Conservation (phyloP, 2,888 invertebrate genomes). For the Drosophila nr. fundita region DNA sequence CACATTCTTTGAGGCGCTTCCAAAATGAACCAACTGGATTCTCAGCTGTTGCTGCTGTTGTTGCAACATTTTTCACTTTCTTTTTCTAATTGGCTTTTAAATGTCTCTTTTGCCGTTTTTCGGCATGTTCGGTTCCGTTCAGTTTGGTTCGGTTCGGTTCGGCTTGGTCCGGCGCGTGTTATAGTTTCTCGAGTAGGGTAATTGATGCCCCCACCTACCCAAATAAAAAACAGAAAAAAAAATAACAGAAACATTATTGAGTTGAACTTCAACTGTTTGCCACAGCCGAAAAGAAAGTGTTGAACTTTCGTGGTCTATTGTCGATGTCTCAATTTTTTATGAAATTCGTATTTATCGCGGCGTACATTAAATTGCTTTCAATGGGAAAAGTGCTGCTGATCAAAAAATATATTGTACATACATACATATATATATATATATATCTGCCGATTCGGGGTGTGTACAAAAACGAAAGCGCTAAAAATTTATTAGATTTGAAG, state of each 20-base stretch:
- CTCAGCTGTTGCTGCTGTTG: conserved; percentile 27
- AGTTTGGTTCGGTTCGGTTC: conserved; percentile 4
- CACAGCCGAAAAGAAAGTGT: conserved; percentile 65
- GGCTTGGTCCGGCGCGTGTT: conserved; percentile 11
- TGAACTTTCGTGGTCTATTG: conserved; percentile 59
- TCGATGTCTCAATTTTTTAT: conserved; percentile 63
- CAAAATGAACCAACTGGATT: conserved; percentile 29
- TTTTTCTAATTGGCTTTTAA: conserved; percentile 52
- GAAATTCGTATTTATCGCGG: conserved; percentile 64
- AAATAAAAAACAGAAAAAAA: conserved; percentile 1
- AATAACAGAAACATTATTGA: conserved; percentile 8
- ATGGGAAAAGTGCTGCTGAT: conserved; percentile 63
- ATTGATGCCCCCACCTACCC: conserved; percentile 65
- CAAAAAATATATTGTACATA: conserved; percentile 54
- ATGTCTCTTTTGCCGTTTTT: conserved; percentile 13
- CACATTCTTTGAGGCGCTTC: conserved; percentile 56
- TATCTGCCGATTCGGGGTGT: conserved; percentile 19
- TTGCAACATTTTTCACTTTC: conserved; percentile 71
- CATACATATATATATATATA: not conserved
- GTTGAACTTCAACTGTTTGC: conserved; percentile 60
- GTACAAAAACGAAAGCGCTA: conserved; percentile 64
- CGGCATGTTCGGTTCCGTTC: not conserved
- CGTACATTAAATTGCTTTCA: conserved; percentile 73
- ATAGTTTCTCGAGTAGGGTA: conserved; percentile 41
- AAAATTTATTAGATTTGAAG: conserved; percentile 50